Evolutionary conservation across 2,797 vertebrate genomes (phyloP).

Genomic region (Macropodus opercularis): DNA sequence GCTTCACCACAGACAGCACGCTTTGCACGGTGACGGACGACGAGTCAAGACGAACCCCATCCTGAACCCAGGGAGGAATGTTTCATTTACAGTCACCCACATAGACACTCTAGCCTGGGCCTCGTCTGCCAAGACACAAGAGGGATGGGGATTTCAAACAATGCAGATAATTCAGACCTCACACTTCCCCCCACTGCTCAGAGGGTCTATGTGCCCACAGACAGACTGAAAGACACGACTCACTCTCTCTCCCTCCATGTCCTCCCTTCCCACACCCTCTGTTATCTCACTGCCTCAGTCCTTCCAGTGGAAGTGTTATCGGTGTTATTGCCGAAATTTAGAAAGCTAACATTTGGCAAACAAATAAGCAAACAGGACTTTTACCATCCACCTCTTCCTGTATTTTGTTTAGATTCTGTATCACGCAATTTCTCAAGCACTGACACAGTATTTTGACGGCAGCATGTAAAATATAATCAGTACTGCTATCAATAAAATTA

Average conservation of each 20-base stretch:
- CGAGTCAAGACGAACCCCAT: constrained; percentile 71
- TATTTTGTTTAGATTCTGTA: constrained; percentile 70
- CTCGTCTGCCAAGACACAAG: constrained; percentile 67
- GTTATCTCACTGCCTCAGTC: constrained; percentile 48
- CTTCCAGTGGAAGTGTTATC: no score
- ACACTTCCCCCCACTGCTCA: constrained; percentile 41
- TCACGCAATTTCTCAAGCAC: constrained; percentile 75
- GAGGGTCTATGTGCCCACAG: constrained; percentile 34
- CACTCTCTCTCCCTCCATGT: constrained; percentile 47
- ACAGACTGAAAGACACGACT: constrained; percentile 28
- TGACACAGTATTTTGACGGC: constrained; percentile 85
- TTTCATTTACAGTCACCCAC: constrained; percentile 71
- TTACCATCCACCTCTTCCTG: constrained; percentile 62
- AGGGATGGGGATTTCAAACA: constrained; percentile 69
- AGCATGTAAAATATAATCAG: constrained; percentile 80
- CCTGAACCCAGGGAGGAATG: constrained; percentile 71
- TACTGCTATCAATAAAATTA: constrained; percentile 60
- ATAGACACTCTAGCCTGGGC: constrained; percentile 53
- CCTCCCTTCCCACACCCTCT: constrained; percentile 49
- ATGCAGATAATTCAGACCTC: constrained; percentile 69
- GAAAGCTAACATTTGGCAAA: constrained; percentile 70
- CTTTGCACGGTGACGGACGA: constrained; percentile 66
- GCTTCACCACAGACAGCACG: constrained; percentile 52
- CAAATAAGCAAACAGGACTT: constrained; percentile 68
- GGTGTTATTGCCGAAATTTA: no score